These are phyloP conservation scores for Bombylius major DNA, from an alignment of 2,888 invertebrate genomes.

Conservation along the genomic window DNA sequence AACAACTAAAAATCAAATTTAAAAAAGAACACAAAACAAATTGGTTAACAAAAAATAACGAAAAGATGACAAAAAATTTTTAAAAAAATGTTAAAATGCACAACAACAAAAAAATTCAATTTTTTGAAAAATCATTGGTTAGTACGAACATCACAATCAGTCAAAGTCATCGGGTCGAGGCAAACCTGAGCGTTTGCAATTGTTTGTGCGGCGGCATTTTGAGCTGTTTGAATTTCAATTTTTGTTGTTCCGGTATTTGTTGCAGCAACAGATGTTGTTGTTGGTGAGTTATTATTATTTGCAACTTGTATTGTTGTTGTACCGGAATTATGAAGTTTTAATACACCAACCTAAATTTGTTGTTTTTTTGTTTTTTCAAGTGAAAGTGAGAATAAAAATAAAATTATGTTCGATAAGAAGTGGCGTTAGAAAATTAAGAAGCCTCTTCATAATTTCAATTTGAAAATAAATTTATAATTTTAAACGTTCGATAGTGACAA, in stretches of 20 bases:
- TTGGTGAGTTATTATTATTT: slow-evolving; percentile 28
- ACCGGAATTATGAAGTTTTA: slow-evolving; percentile 35
- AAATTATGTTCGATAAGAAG: no score
- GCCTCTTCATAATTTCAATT: no score
- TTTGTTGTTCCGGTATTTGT: slow-evolving; percentile 33
- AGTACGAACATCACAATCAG: slow-evolving; percentile 60
- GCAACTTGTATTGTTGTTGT: slow-evolving; percentile 19
- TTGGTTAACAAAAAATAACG: no score
- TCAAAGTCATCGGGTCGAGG: slow-evolving; percentile 63
- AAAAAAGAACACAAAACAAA: no score
- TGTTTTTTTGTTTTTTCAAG: background rate
- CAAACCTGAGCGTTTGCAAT: slow-evolving; percentile 55
- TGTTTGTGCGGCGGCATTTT: slow-evolving; percentile 25
- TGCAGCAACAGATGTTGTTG: slow-evolving; percentile 25
- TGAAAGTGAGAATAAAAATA: background rate
- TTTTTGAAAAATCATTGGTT: slow-evolving; percentile 12
- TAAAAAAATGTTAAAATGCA: no score
- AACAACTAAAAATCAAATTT: no score
- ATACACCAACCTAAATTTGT: slow-evolving; percentile 31
- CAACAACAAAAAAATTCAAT: no score
- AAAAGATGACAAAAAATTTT: no score
- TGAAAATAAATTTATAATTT: no score
- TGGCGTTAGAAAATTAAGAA: no score
- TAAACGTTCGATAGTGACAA: no score
- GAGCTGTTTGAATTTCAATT: slow-evolving; percentile 33